Base-by-base conservation (phyloP, 2,888 invertebrate species). In the Oligia latruncula region DNA sequence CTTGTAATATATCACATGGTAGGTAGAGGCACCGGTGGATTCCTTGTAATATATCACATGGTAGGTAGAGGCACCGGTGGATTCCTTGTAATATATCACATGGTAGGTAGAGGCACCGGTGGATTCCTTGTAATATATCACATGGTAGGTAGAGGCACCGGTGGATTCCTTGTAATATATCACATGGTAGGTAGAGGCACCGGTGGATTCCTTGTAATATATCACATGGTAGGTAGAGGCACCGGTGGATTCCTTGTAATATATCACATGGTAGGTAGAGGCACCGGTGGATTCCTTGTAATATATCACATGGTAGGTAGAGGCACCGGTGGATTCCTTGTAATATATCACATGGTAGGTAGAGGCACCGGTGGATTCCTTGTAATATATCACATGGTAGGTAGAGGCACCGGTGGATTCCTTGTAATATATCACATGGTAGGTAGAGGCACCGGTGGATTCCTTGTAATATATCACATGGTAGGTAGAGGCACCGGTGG, bases 51-150 rank as follows among this genome's bases (percentile, higher is more conserved):
- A n/a, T n/a, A n/a, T n/a, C n/a, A n/a, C n/a, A 40, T 29, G 40
- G 68, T 64, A 68, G 35, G 17, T 52, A 40, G 23, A 55, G 35
- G 29, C 17, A 40, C 29, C 74, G 55, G 46, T 71, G 49, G 46
- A 64, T 70, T 75, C 65, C 68, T 65, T 71, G 20, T 23, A 29
- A 65, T 82, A n/a, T n/a, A n/a, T n/a, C n/a, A n/a, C n/a, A 40
- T 29, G 40, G 68, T 64, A 68, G 35, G 17, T 52, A 40, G 23
- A 55, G 35, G 29, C 17, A 40, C 29, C 74, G 55, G 46, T 71
- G 49, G 46, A 64, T 70, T 75, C 65, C 68, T 65, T 71, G 20
- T 23, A 29, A 65, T 82, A n/a, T n/a, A n/a, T n/a, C n/a, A n/a
- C n/a, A 40, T 29, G 40, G 68, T 64, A 68, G 35, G 17, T 52